Evolutionary conservation across 2,888 invertebrate genomes (phyloP).

Genomic region (Cephus runcator): DNA sequence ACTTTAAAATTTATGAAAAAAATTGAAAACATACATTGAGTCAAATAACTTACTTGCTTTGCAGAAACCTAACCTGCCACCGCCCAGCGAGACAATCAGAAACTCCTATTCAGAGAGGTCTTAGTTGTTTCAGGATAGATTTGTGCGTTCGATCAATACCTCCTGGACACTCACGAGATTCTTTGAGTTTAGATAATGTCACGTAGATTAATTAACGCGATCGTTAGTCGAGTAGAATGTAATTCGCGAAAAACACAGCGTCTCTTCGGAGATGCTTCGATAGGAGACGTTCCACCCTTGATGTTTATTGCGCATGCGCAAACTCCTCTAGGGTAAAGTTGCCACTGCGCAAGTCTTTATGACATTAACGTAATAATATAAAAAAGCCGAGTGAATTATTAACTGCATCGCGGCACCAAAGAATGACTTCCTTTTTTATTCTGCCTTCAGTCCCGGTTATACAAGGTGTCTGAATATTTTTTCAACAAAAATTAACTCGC

Average conservation of each 20-base stretch:
- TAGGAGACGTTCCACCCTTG: neutral
- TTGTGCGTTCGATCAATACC: neutral
- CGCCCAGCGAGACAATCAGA: constrained; percentile 29
- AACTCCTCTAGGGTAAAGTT: neutral
- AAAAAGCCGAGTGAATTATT: neutral
- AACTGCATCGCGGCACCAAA: neutral
- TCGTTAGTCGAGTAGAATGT: neutral
- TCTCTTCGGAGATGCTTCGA: neutral
- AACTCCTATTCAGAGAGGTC: neutral
- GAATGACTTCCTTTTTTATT: neutral
- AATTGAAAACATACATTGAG: neutral
- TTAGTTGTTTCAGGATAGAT: neutral
- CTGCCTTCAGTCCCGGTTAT: neutral
- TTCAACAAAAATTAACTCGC: neutral
- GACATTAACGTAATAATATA: neutral
- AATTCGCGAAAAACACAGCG: constrained; percentile 5
- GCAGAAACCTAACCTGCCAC: constrained; percentile 50
- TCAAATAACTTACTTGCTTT: neutral
- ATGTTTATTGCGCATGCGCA: neutral
- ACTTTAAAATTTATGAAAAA: neutral
- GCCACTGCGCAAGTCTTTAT: neutral
- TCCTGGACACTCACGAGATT: neutral
- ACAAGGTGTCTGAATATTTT: neutral
- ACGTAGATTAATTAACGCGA: neutral
- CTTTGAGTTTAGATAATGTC: neutral